phyloP scores from a whole-genome alignment of 2,797 vertebrate species.

The Aselliscus stoliczkanus region DNA sequence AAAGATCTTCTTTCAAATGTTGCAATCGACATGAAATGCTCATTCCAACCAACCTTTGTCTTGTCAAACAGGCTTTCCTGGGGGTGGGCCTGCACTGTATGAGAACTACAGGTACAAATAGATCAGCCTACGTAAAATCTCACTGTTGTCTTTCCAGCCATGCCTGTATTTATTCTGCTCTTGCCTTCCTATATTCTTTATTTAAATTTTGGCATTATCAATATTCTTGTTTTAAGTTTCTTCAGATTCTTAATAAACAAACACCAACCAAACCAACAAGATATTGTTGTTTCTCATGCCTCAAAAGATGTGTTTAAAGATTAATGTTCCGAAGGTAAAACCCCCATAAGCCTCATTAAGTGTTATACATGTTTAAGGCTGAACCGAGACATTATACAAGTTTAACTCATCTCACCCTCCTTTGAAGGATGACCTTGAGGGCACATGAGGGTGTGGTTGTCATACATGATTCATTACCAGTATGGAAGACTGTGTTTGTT shows the following conservation, averaged over 20 bases:
- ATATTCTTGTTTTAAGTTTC: not conserved
- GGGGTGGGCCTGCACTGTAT: not conserved
- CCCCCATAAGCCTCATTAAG: not conserved
- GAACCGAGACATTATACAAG: not conserved
- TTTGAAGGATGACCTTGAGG: not conserved
- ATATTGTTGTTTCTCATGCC: not conserved
- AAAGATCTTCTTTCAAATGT: not conserved
- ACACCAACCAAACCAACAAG: not conserved
- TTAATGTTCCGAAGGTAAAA: not conserved
- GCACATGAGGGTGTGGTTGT: not conserved
- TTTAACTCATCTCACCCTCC: not conserved
- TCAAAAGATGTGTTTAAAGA: not conserved
- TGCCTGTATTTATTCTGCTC: not conserved
- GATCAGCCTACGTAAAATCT: not conserved
- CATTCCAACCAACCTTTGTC: not conserved
- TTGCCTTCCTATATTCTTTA: not conserved
- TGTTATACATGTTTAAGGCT: not conserved
- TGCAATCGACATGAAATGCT: not conserved
- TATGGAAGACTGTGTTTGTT: not conserved
- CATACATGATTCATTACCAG: not conserved
- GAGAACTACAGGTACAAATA: not conserved
- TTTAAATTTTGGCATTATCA: not conserved
- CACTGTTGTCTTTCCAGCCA: not conserved
- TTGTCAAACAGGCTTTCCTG: not conserved
- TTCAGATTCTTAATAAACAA: not conserved